Conservation (phyloP, 1,140 invertebrate genomes). For the Conus ventricosus region DNA sequence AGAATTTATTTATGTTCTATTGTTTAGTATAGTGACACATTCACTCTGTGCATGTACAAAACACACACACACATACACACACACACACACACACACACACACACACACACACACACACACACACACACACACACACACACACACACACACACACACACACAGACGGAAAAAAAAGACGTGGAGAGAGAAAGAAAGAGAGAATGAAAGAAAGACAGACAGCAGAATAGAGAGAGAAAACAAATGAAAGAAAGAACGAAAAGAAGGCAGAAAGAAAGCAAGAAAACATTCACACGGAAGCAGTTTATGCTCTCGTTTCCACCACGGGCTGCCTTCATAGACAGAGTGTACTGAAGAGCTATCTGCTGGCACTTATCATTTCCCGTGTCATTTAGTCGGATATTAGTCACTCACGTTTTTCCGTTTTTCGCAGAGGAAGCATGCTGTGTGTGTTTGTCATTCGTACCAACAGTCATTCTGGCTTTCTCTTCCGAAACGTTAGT, state of each 20-base stretch:
- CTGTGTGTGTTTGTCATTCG: too few species aligned
- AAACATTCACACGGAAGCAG: neutral
- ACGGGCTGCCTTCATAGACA: neutral
- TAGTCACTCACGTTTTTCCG: too few species aligned
- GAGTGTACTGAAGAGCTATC: too few species aligned
- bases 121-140: neutral
- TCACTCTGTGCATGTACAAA: neutral
- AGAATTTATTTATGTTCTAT: too few species aligned
- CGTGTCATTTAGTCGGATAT: too few species aligned
- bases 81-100: neutral
- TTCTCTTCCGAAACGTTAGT: too few species aligned
- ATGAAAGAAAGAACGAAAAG: neutral
- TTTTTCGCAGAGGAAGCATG: too few species aligned
- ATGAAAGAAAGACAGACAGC: neutral
- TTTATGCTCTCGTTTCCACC: neutral
- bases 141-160: neutral
- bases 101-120: conserved; percentile 16
- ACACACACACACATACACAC: conserved; percentile 20
- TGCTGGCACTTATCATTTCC: too few species aligned
- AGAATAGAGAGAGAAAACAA: neutral
- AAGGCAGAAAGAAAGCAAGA: too few species aligned
- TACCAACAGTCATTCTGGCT: too few species aligned
- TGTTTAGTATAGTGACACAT: too few species aligned
- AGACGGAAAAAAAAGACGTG: too few species aligned
- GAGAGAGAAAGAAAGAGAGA: neutral